phyloP scores from a whole-genome alignment of 2,797 vertebrate species.

The Cynopterus sphinx region DNA sequence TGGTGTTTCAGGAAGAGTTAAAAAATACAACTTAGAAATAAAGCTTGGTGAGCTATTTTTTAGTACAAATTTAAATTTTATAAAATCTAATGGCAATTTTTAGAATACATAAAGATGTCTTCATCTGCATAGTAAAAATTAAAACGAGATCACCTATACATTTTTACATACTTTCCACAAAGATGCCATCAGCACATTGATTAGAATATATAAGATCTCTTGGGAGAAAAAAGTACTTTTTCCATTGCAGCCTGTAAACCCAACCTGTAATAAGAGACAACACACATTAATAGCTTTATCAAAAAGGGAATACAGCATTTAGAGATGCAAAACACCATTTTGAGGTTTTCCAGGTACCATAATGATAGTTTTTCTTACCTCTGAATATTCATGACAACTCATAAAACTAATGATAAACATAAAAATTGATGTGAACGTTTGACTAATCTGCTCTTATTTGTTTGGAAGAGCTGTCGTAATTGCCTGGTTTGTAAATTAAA shows the following conservation, averaged over 20 bases:
- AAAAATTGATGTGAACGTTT: conserved; percentile 89
- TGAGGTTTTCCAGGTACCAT: conserved; percentile 87
- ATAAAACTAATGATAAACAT: conserved; percentile 90
- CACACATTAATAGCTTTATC: conserved; percentile 77
- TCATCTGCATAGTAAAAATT: conserved; percentile 27
- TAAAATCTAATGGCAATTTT: conserved; percentile 28
- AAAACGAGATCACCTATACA: background rate
- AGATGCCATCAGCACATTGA: conserved; percentile 45
- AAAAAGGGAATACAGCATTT: conserved; percentile 76
- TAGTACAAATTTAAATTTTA: background rate
- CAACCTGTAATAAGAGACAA: conserved; percentile 66
- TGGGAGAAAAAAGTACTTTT: conserved; percentile 49
- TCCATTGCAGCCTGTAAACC: conserved; percentile 61
- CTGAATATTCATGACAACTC: conserved; percentile 87
- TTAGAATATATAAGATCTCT: conserved; percentile 58
- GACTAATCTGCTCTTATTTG: conserved; percentile 91
- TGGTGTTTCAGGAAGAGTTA: background rate
- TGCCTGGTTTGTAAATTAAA: conserved; percentile 90
- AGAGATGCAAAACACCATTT: conserved; percentile 82
- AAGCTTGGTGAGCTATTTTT: background rate
- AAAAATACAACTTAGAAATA: background rate
- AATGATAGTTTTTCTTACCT: conserved; percentile 83
- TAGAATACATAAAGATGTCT: background rate
- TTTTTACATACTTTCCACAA: background rate
- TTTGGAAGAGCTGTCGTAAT: conserved; percentile 88